Percentiles rank a stretch among this genome's conserved stretches.
phyloP scores from a whole-genome alignment of 1,140 invertebrate genomes.

The Centruroides sculpturatus region DNA sequence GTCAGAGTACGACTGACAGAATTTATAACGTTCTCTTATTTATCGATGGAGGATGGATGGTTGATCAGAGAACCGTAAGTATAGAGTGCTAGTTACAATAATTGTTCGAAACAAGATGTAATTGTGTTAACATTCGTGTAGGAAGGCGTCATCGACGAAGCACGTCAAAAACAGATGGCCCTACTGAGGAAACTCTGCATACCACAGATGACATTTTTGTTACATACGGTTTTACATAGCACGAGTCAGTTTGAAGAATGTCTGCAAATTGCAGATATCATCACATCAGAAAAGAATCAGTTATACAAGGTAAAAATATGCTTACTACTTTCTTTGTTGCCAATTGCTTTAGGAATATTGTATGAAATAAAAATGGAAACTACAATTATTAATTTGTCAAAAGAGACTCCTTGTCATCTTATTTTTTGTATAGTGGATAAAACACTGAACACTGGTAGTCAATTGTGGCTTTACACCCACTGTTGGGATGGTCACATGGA shows the following conservation, averaged over 20 bases:
- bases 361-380: not conserved
- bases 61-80: slow-evolving; percentile 34
- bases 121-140: not conserved
- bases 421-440: no score
- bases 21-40: slow-evolving; percentile 80
- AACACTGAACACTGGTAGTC: no score
- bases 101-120: slow-evolving; percentile 12
- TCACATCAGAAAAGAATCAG: slow-evolving; percentile 58
- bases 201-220: slow-evolving; percentile 55
- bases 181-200: slow-evolving; percentile 62
- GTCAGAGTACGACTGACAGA: slow-evolving; percentile 51
- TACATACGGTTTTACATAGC: slow-evolving; percentile 60
- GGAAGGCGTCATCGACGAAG: slow-evolving; percentile 30
- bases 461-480: no score
- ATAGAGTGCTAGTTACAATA: slow-evolving; percentile 28
- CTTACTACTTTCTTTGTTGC: not conserved
- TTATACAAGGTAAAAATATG: slow-evolving; percentile 46
- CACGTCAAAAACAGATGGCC: slow-evolving; percentile 44
- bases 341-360: not conserved
- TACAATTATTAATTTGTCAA: not conserved
- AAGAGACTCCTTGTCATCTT: not conserved
- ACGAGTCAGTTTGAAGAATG: slow-evolving; percentile 60
- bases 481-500: no score
- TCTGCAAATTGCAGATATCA: slow-evolving; percentile 57
- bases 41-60: slow-evolving; percentile 76